Evolutionary conservation across 2,113 vertebrate species (phyloP).

Genomic region (Rhynchopsitta pachyrhyncha): DNA sequence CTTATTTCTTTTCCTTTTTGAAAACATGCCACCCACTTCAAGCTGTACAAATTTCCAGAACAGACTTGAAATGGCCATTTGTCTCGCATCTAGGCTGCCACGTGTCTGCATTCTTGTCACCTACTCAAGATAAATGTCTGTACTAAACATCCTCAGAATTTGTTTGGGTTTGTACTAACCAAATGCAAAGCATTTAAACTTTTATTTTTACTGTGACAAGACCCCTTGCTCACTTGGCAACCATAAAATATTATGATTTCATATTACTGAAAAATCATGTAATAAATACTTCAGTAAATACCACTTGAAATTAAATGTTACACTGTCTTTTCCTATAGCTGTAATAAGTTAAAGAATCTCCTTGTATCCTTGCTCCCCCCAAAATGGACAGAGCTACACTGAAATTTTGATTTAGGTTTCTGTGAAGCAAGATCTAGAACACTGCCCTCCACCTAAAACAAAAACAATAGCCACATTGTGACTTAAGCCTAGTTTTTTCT

Average conservation of each 20-base stretch:
- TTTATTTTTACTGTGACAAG: background rate
- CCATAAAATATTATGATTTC: background rate
- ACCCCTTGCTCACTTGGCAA: background rate
- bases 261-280: background rate
- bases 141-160: slow-evolving; percentile 37
- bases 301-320: background rate
- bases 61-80: slow-evolving; percentile 48
- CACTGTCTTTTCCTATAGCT: background rate
- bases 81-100: slow-evolving; percentile 55
- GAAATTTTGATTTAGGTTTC: background rate
- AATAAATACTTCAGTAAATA: background rate
- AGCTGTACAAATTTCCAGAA: slow-evolving; percentile 66
- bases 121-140: slow-evolving; percentile 74
- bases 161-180: slow-evolving; percentile 23
- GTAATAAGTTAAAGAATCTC: background rate
- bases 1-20: slow-evolving; percentile 31
- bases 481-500: background rate
- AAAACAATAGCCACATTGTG: background rate
- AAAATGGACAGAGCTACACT: background rate
- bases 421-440: background rate
- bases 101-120: slow-evolving; percentile 67
- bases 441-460: background rate
- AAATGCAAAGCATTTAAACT: background rate
- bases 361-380: background rate
- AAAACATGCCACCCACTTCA: slow-evolving; percentile 59